Evolutionary conservation across 2,113 vertebrate species (phyloP), one percentile per base, ranked within the genome.

Genomic region (Eulemur macaco): DNA sequence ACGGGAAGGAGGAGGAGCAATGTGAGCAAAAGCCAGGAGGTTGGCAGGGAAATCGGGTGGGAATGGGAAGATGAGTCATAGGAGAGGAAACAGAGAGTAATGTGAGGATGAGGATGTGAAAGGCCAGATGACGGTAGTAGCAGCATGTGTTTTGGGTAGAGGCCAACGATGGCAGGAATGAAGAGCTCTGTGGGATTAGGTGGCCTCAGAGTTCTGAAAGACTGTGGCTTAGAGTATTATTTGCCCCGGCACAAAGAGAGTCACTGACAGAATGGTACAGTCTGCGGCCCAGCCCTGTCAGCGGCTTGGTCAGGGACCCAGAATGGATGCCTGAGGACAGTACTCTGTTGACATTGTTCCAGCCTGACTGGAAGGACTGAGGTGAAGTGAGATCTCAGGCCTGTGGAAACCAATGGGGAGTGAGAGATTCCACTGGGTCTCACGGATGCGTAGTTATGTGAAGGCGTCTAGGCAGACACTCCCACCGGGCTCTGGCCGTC

Each of bases 141-240:
- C 31, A 84, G 74, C 58, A 1, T 31, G 89, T 37, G 8, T 84
- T 88, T 56, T 42, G 93, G 82, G 45, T 21, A n/a, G 63, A 78
- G 39, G 96, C 89, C 97, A 97, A 95, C 23, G 31, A 80, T 39
- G 21, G 74, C 50, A 84, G 83, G 86, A 95, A 94, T 77, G 89
- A 80, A 95, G 86, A 97, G 69, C 96, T 97, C 87, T n/a, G 74
- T 60, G 83, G 96, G 97, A 97, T 95, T 97, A 97, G 91, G 95
- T 97, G 96, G 92, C 86, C 85, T 86, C 92, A 31, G 66, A 74
- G 8, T 81, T 94, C 83, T 84, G 64, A 95, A 95, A 86, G 85
- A 64, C 71, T 91, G 66, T 89, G 95, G 89, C 90, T 63, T 34
- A 4, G 18, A 52, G 52, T 4, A 18, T 10, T 92, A 52, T 58